These are phyloP conservation scores for Neotoxoptera formosana DNA, from an alignment of 1,140 invertebrate species.

Conservation along the genomic window DNA sequence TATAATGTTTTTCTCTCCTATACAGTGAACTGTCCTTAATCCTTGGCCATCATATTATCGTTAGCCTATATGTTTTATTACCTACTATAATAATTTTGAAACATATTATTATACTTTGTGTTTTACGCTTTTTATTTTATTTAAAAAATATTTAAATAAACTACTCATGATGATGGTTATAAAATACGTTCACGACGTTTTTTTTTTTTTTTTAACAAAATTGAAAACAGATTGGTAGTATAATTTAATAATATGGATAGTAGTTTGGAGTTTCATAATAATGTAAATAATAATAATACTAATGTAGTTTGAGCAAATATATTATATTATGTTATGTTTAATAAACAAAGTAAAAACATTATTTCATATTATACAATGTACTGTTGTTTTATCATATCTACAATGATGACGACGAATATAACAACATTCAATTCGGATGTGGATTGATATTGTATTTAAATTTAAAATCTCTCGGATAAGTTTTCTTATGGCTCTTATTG, in stretches of 20 bases:
- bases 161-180: neutral
- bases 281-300: too few relatives aligned
- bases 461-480: neutral
- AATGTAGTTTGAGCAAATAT: too few relatives aligned
- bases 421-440: neutral
- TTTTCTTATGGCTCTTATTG: neutral
- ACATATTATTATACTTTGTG: neutral
- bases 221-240: too few relatives aligned
- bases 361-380: neutral
- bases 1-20: conserved; percentile 26
- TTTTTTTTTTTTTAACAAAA: neutral
- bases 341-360: neutral
- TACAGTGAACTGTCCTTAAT: conserved; percentile 20
- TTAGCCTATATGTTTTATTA: conserved; percentile 22
- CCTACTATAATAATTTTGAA: neutral
- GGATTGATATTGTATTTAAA: neutral
- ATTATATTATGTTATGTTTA: too few relatives aligned
- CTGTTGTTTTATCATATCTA: neutral
- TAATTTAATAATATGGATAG: neutral
- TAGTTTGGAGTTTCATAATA: neutral
- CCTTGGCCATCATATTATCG: neutral
- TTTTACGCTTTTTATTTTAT: neutral
- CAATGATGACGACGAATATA: neutral
- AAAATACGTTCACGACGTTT: neutral
- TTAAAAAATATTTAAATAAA: neutral